Conservation (phyloP, 2,797 vertebrate species). For the Harpagifer antarcticus region DNA sequence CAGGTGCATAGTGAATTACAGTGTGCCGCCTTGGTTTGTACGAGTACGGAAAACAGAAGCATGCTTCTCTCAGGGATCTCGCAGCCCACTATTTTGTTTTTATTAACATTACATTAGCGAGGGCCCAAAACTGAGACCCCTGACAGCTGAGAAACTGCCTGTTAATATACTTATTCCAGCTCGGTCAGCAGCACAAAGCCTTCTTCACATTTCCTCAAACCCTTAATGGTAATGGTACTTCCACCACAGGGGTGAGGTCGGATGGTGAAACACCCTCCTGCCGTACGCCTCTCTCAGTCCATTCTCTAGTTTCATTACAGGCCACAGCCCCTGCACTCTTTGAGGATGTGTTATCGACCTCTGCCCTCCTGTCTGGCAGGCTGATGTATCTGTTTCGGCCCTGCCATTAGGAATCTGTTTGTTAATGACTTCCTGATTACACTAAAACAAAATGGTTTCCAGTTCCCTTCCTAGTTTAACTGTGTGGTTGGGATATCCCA, state of each 20-base stretch:
- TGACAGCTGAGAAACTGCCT: slow-evolving; percentile 68
- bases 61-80: slow-evolving; percentile 59
- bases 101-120: slow-evolving; percentile 80
- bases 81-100: slow-evolving; percentile 73
- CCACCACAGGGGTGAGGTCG: slow-evolving; percentile 51
- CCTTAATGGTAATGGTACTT: slow-evolving; percentile 78
- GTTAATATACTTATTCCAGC: slow-evolving; percentile 77
- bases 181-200: slow-evolving; percentile 76
- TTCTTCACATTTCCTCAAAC: slow-evolving; percentile 63
- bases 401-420: slow-evolving; percentile 58
- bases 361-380: slow-evolving; percentile 44
- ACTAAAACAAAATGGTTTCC: slow-evolving; percentile 56
- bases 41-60: slow-evolving; percentile 57
- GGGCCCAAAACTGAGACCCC: slow-evolving; percentile 63
- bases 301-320: slow-evolving; percentile 60
- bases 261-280: slow-evolving; percentile 44
- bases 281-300: slow-evolving; percentile 38
- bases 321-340: slow-evolving; percentile 55
- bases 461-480: slow-evolving; percentile 34
- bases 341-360: slow-evolving; percentile 60
- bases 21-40: slow-evolving; percentile 46
- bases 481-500: slow-evolving; percentile 42
- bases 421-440: slow-evolving; percentile 68
- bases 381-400: slow-evolving; percentile 59
- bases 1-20: slow-evolving; percentile 57